Conservation (phyloP, 1,140 invertebrate genomes). For the Araneus ventricosus region DNA sequence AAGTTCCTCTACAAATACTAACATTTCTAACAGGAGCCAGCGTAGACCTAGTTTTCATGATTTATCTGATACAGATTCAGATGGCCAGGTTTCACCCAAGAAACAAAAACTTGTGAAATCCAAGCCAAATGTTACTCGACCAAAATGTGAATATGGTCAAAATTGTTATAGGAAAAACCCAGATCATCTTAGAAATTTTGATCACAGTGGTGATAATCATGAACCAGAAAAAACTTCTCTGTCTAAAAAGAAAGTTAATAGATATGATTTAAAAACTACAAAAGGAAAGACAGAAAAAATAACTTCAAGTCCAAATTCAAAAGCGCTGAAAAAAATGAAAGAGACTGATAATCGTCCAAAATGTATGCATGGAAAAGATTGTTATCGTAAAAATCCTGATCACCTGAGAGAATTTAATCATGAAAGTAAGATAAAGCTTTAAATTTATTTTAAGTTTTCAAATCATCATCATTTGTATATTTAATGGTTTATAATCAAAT, state of each 20-base stretch:
- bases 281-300: not conserved
- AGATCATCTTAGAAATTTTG: conserved; percentile 87
- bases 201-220: conserved; percentile 83
- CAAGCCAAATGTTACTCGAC: not conserved
- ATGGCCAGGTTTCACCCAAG: not conserved
- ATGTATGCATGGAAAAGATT: conserved; percentile 90
- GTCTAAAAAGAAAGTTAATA: not conserved
- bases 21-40: not conserved
- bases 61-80: conserved; percentile 37
- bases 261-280: not conserved
- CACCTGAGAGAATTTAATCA: conserved; percentile 90
- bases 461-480: too few relatives aligned
- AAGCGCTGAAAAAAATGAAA: not conserved
- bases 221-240: not conserved
- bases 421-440: conserved; percentile 78
- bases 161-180: conserved; percentile 93
- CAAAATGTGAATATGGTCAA: conserved; percentile 87
- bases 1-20: too few relatives aligned
- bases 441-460: not conserved
- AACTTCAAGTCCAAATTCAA: not conserved
- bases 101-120: not conserved
- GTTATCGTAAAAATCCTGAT: conserved; percentile 90
- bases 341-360: conserved; percentile 80
- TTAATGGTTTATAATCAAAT: too few relatives aligned
- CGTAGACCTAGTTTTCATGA: conserved; percentile 22